Evolutionary conservation across 2,113 vertebrate species (phyloP).

Genomic region (Morone saxatilis): DNA sequence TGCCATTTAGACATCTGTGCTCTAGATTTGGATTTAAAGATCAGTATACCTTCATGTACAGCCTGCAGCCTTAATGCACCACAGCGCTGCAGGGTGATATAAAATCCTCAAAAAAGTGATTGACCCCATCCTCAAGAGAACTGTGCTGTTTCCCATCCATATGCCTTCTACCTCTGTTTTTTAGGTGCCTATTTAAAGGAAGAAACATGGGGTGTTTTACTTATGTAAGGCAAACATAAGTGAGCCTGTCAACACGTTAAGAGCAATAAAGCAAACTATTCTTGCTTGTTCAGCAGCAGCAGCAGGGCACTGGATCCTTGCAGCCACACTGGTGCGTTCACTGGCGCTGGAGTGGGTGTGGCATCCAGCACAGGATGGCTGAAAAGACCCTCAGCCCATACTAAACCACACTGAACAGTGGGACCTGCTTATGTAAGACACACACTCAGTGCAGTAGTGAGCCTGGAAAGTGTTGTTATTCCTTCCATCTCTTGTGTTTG

Average conservation of each 20-base stretch:
- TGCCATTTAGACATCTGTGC: conserved; percentile 3
- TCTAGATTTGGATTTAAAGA: conserved; percentile 14
- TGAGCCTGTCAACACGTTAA: conserved; percentile 5
- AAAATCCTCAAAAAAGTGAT: not conserved
- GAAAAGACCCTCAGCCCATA: conserved; percentile 13
- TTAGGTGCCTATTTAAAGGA: not conserved
- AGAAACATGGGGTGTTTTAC: not conserved
- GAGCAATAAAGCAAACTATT: conserved; percentile 34
- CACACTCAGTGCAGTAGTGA: not conserved
- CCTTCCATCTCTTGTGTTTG: no score
- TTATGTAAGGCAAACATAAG: conserved; percentile 19
- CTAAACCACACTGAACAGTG: not conserved
- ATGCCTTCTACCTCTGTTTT: no score
- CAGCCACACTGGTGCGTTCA: conserved; percentile 46
- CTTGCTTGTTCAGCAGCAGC: conserved; percentile 51
- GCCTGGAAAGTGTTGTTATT: not conserved
- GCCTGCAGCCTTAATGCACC: not conserved
- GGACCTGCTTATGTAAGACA: not conserved
- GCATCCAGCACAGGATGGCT: conserved; percentile 35
- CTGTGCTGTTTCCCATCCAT: not conserved
- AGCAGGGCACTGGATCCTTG: conserved; percentile 27
- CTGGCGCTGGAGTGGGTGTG: conserved; percentile 64
- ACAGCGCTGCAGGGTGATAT: not conserved
- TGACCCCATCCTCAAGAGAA: not conserved
- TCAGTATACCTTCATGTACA: not conserved